Evolutionary conservation across 2,888 invertebrate species (phyloP).

Genomic region (Thymelicus lineola): DNA sequence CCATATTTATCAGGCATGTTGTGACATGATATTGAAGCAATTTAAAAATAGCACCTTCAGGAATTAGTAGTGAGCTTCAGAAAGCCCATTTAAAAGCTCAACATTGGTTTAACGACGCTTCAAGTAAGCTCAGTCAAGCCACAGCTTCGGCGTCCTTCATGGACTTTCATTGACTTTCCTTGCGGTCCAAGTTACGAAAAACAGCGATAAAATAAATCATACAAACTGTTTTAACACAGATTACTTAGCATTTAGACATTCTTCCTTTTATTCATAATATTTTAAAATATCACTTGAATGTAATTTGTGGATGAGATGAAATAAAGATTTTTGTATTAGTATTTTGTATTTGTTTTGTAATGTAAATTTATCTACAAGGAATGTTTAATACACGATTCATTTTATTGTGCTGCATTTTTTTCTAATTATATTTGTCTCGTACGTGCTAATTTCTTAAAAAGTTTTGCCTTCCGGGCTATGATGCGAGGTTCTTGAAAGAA

Average conservation of each 20-base stretch:
- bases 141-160: conserved; percentile 51
- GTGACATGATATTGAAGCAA: not conserved
- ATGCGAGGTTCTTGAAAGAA: not conserved
- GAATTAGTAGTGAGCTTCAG: conserved; percentile 15
- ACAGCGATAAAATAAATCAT: not conserved
- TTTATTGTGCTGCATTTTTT: too few species aligned
- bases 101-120: conserved; percentile 56
- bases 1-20: too few species aligned
- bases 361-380: too few species aligned
- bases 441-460: not conserved
- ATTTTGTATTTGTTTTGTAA: too few species aligned
- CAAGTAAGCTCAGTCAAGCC: conserved; percentile 52
- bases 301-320: too few species aligned
- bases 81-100: conserved; percentile 48
- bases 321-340: too few species aligned
- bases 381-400: too few species aligned
- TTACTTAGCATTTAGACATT: too few species aligned
- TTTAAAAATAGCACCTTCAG: not conserved
- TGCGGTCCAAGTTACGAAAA: not conserved
- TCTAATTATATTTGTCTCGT: not conserved
- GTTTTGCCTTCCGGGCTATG: conserved; percentile 2
- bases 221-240: not conserved
- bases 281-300: too few species aligned
- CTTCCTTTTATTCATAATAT: too few species aligned
- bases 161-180: conserved; percentile 39